phyloP scores from a whole-genome alignment of 2,888 invertebrate species.

The Hyppa rectilinea region DNA sequence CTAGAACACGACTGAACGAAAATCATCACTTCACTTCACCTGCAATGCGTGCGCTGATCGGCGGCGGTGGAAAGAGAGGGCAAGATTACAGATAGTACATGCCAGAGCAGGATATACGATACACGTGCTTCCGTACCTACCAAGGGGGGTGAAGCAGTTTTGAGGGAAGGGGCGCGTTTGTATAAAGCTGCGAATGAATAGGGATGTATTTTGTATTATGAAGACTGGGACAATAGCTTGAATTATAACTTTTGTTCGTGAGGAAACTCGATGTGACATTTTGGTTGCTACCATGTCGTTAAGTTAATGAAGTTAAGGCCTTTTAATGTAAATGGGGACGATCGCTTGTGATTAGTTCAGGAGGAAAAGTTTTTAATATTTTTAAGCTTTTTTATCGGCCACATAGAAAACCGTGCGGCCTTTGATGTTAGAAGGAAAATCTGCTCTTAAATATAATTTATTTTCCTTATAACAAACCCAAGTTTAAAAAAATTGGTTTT shows the following conservation, averaged over 20 bases:
- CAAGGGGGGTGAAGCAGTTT: conserved; percentile 82
- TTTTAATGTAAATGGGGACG: conserved; percentile 62
- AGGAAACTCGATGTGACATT: conserved; percentile 77
- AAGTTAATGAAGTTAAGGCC: conserved; percentile 72
- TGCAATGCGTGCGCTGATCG: conserved; percentile 90
- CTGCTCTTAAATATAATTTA: neutral
- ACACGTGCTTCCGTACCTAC: conserved; percentile 85
- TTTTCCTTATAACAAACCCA: conserved; percentile 4
- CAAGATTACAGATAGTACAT: conserved; percentile 42
- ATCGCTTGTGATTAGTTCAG: conserved; percentile 38
- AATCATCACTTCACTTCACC: conserved; percentile 81
- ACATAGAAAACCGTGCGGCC: neutral
- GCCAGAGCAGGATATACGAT: conserved; percentile 74
- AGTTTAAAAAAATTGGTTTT: neutral
- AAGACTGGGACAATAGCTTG: conserved; percentile 79
- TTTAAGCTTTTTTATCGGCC: conserved; percentile 13
- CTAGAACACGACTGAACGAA: conserved; percentile 79
- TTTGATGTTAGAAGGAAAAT: conserved; percentile 24
- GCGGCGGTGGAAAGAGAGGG: conserved; percentile 74
- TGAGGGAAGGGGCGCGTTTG: conserved; percentile 85
- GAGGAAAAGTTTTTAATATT: conserved; percentile 24
- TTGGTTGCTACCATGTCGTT: conserved; percentile 71
- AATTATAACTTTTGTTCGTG: conserved; percentile 81
- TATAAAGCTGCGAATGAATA: conserved; percentile 86
- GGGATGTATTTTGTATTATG: conserved; percentile 85